Evolutionary conservation across 2,888 invertebrate species (phyloP).

Genomic region (Erebia palarica): DNA sequence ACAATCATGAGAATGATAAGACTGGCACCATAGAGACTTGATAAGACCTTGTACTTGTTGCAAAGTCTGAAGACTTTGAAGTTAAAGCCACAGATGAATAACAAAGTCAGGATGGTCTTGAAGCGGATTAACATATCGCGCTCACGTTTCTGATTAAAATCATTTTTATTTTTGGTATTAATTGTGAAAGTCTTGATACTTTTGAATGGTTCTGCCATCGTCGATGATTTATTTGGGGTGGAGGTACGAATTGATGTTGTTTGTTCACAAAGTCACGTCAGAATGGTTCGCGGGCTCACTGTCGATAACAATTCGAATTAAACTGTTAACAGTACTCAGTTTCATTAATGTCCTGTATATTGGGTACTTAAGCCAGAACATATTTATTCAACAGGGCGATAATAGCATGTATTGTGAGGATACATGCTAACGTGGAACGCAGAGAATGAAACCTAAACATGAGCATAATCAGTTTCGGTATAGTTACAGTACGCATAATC

Average conservation of each 20-base stretch:
- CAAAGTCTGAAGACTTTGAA: conserved; percentile 55
- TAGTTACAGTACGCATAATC: too few relatives aligned
- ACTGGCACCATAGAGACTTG: conserved; percentile 52
- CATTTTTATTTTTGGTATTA: conserved; percentile 29
- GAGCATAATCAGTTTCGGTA: too few relatives aligned
- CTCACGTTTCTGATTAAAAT: conserved; percentile 36
- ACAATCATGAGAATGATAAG: conserved; percentile 49
- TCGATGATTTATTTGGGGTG: conserved; percentile 37
- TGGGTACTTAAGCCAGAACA: conserved; percentile 37
- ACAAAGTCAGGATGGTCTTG: conserved; percentile 51
- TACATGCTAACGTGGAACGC: too few relatives aligned
- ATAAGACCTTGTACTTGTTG: conserved; percentile 41
- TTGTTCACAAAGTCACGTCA: conserved; percentile 52
- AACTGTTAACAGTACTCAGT: conserved; percentile 46
- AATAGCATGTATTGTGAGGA: too few relatives aligned
- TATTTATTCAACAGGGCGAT: background rate
- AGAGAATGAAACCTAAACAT: too few relatives aligned
- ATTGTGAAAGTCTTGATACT: conserved; percentile 27
- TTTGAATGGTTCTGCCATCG: conserved; percentile 41
- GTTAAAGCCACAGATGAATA: conserved; percentile 64
- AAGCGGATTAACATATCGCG: conserved; percentile 48
- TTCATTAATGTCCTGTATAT: conserved; percentile 42
- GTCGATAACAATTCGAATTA: conserved; percentile 52
- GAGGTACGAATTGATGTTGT: conserved; percentile 34
- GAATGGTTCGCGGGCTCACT: conserved; percentile 52